Base-by-base conservation (phyloP, 92 coral and sea anemone genomes). In the Porites lobata region DNA sequence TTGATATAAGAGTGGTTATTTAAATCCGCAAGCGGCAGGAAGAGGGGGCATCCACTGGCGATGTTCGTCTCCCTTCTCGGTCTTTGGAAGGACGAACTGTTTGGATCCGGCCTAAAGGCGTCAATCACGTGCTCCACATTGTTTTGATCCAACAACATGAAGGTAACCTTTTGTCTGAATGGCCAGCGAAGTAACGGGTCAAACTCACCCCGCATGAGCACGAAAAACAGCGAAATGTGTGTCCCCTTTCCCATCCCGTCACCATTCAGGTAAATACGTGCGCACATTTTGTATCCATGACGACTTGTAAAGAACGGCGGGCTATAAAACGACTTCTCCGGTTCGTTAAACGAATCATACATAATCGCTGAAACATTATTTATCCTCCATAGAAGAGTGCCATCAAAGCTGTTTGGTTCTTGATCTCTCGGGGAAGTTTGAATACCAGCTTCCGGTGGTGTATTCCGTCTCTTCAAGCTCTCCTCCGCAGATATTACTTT, bases 201-300 rank as follows among this genome's bases (percentile, higher is more conserved):
- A 81, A 89, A 84, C 62, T 94, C 93, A 1, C 95, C 92, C 9
- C 97, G 93, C 97, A 92, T 92, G 79, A 94, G 63, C 77, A 92
- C 95, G 72, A 94, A 94, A 84, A 92, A 94, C 88, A 94, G 69
- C 0, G 94, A 91, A 51, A 94, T 89, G 75, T 92, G 94, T 43
- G 90, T 79, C 0, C 95, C 95, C 58, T 85, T 87, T 50, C 98
- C 98, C 94, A 92, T 94, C 13, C 98, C 98, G 74, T 94, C 97
- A 0, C 97, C 97, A 56, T 94, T 92, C 8, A 94, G 73, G 66
- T 94, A 94, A 62, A 94, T 87, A 81, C 98, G 95, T 8, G 98
- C 95, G 69, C 98, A 90, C 98, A 94, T 94, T 65, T 92, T 92
- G 94, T 94, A 94, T 10, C 97, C 97, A 69, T 92, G 90, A 18